Conservation (phyloP, 2,113 vertebrate species). For the Tauraco erythrolophus region DNA sequence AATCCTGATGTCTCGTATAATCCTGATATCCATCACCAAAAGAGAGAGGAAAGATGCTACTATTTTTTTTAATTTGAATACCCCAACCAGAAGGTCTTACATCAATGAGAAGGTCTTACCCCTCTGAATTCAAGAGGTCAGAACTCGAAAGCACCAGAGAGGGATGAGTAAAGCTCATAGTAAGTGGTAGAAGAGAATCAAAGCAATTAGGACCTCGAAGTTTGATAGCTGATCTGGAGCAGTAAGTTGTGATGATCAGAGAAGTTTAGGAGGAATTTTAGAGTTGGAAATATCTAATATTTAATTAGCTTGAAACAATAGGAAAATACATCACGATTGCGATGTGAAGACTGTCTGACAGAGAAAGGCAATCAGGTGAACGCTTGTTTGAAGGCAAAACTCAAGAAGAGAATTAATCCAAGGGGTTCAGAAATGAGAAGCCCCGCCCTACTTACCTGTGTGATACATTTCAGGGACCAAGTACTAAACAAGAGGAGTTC, state of each 20-base stretch:
- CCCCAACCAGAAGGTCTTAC: not conserved
- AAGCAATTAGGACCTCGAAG: not conserved
- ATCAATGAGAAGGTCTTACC: not conserved
- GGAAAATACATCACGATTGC: accelerated
- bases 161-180: not conserved
- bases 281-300: not conserved
- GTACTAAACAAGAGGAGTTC: not conserved
- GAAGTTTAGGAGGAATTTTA: not conserved
- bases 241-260: not conserved
- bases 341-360: not conserved
- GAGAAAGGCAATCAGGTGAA: not conserved
- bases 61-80: not conserved
- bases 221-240: not conserved
- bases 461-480: not conserved
- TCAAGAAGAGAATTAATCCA: not conserved
- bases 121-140: too few relatives aligned
- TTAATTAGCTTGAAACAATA: not conserved
- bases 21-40: not conserved
- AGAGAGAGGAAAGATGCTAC: not conserved
- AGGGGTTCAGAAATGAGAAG: not conserved
- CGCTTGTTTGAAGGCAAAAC: not conserved
- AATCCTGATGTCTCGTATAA: not conserved
- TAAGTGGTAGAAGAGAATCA: not conserved
- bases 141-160: not conserved
- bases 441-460: not conserved